These are phyloP conservation scores for Drosophila incognita DNA, from an alignment of 2,888 invertebrate species.

Conservation along the genomic window DNA sequence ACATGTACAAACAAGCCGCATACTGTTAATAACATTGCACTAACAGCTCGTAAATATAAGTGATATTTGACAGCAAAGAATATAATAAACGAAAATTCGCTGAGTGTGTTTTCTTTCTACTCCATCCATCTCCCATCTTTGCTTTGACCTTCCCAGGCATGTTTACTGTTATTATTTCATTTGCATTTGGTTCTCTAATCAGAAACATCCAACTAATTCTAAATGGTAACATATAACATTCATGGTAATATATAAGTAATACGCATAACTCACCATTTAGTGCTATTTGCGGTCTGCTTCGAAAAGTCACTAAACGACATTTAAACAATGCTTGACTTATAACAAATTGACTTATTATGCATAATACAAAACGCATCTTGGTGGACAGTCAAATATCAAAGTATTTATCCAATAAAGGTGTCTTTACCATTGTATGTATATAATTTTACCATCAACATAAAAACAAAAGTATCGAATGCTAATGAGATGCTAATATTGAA, in stretches of 20 bases:
- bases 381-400: conserved; percentile 25
- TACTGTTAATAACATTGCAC: conserved; percentile 65
- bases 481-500: conserved; percentile 67
- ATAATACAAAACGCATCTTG: conserved; percentile 14
- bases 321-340: conserved; percentile 32
- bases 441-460: conserved; percentile 40
- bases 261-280: conserved; percentile 9
- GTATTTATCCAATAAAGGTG: conserved; percentile 35
- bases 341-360: conserved; percentile 26
- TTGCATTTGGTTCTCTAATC: conserved; percentile 32
- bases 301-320: conserved; percentile 22
- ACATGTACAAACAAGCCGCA: conserved; percentile 17
- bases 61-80: conserved; percentile 13
- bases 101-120: conserved; percentile 11
- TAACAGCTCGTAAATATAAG: conserved; percentile 72
- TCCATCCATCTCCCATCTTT: conserved; percentile 6
- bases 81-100: conserved; percentile 14
- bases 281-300: conserved; percentile 13
- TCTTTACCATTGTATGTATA: conserved; percentile 40
- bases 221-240: conserved; percentile 35
- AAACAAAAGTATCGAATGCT: conserved; percentile 69
- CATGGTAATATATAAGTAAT: conserved; percentile 20
- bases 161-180: conserved; percentile 43
- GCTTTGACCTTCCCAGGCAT: conserved; percentile 45
- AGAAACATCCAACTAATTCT: conserved; percentile 21